Base-by-base conservation (phyloP, 2,113 vertebrate species). In the Edolisoma coerulescens region DNA sequence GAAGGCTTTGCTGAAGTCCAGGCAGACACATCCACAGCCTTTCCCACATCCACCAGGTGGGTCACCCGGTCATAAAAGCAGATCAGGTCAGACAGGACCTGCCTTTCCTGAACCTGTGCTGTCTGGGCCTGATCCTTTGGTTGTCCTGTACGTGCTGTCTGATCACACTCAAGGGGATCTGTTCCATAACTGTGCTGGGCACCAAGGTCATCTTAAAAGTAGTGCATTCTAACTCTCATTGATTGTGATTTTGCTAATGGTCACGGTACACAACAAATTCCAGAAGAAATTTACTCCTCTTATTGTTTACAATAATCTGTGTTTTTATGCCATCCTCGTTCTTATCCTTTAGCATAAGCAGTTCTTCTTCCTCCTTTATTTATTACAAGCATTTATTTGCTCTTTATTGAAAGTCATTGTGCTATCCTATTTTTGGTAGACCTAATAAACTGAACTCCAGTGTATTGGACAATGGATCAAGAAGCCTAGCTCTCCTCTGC, bases 91-190 rank as follows among this genome's bases (percentile, higher is more conserved):
- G 16, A 9, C 20, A 57, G 24, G 42, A 67, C 1, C 32, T 26
- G 3, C 6, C 17, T 67, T 59, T 35, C 16, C 52, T 32, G 16
- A 50, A 26, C 26, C 10, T 21, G 6, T 9, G 13, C 13, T 75
- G 24, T 35, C 13, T 50, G 71, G 13, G 16, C 13, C 13, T 59
- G 8, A 35, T 32, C 5, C 26, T 17, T 32, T 68, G 14, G 11
- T 27, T 52, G 61, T 50, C 11, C 27, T 68, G 11, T 37, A 6
- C 1, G 4, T 27, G 6, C 33, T 0, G 0, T 52, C 22, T 52
- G 9, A 18, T 37, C 45, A 18, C 6, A 33, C 27, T 37, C 37
- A 22, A 33, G 44, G 14, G 18, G 21, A 77, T 32, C 21, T 32
- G 11, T 32, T 59, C 27, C 22, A 52, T 11, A 68, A 33, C 18